Evolutionary conservation across 2,113 vertebrate genomes (phyloP).

Genomic region (Arvicanthis niloticus): DNA sequence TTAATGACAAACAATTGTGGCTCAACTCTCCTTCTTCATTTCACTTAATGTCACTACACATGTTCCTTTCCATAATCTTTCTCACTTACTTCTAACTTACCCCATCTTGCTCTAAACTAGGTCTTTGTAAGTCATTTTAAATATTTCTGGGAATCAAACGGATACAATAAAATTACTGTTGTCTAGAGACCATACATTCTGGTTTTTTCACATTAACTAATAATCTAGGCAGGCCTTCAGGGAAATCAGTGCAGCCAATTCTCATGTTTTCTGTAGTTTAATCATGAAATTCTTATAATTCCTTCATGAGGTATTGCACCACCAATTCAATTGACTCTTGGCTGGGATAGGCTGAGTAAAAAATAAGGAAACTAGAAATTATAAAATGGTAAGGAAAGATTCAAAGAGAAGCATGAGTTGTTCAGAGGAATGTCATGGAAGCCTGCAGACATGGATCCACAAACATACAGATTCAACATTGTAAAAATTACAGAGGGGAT

Average conservation of each 20-base stretch:
- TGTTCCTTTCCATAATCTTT: background rate
- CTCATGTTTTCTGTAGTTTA: constrained; percentile 10
- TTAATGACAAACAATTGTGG: background rate
- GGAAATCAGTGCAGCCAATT: background rate
- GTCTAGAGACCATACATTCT: background rate
- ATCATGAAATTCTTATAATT: constrained; percentile 38
- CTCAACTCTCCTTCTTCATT: constrained; percentile 1
- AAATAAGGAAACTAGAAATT: background rate
- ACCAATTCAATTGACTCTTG: background rate
- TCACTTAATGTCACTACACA: background rate
- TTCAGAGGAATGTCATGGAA: background rate
- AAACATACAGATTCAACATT: background rate
- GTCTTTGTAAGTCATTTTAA: constrained; percentile 46
- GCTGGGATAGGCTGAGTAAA: background rate
- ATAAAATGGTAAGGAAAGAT: background rate
- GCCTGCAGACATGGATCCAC: background rate
- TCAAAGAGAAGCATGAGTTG: background rate
- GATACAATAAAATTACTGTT: constrained; percentile 6
- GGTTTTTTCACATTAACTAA: background rate
- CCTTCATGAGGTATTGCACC: background rate
- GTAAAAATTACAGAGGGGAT: background rate
- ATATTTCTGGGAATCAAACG: constrained; percentile 24
- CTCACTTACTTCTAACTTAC: background rate
- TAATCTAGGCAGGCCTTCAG: background rate
- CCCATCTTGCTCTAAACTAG: background rate